Evolutionary conservation across 2,888 invertebrate genomes (phyloP), one percentile per base, ranked within the genome.

Genomic region (Lasius platythorax): DNA sequence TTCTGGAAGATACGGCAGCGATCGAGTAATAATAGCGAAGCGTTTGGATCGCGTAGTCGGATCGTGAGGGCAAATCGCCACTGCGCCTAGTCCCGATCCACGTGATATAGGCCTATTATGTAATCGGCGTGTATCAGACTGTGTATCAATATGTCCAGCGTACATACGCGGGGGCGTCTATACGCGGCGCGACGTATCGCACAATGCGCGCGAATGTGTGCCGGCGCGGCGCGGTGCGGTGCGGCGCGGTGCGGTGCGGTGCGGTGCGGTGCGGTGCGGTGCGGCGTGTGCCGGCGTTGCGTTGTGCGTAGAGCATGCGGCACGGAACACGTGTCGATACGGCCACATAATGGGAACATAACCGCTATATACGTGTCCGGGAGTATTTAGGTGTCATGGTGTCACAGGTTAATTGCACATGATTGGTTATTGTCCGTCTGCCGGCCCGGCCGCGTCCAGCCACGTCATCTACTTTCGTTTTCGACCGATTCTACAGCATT

Each of bases 281-380:
- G 70, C 78, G 85, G 87, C 87, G 86, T 88, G 88, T 84, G 88
- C 85, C 46, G 89, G 53, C 66, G 64, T 28, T 50, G 67, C 33
- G 68, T 74, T 78, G 72, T 72, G 79, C 72, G 70, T 70, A 70
- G 50, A 78, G 83, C 87, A 83, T 85, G 88, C 86, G 86, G 92
- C 91, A 91, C 91, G 93, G 92, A 94, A 94, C 94, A 94, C 94
- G 93, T 94, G 94, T 94, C 94, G 93, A 94, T 94, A 94, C 93
- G 92, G 93, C 94, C 94, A 93, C 94, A 94, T 94, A 94, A 94
- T 94, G 93, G 94, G 93, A 93, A 94, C 94, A 94, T 94, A 94
- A 94, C 94, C 93, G 90, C 92, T 91, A 89, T 88, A 88, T 89
- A 90, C 90, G 85, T 90, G 88, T 89, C 87, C 84, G 90, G 84